Percentiles rank a stretch among this genome's conserved stretches.
Evolutionary conservation across 2,888 invertebrate species (phyloP).

Genomic region (Drosophila meridiana): DNA sequence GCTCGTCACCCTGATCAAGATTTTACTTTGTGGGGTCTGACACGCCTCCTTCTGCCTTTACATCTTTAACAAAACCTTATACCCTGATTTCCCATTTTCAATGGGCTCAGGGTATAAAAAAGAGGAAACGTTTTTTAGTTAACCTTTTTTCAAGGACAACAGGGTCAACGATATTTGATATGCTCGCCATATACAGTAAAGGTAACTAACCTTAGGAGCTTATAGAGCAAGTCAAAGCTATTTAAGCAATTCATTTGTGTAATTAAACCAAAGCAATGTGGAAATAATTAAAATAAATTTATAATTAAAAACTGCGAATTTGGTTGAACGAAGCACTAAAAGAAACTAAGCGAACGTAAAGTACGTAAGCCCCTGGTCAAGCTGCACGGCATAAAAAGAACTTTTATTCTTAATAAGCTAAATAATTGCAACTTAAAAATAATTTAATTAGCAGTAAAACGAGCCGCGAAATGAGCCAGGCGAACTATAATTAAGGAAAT

Average conservation of each 20-base stretch:
- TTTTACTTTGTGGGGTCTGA: no score
- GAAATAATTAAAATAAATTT: constrained; percentile 7
- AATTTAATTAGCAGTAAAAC: background rate
- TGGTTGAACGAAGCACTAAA: background rate
- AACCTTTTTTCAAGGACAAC: background rate
- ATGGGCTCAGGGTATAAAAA: no score
- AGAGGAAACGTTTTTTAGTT: background rate
- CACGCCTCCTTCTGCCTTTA: no score
- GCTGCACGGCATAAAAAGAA: background rate
- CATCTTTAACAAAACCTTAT: no score
- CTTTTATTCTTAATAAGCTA: background rate
- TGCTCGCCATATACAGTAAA: background rate
- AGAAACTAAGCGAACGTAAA: background rate
- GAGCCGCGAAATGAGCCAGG: background rate
- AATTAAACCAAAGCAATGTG: background rate
- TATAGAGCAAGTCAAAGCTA: background rate
- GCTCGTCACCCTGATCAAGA: no score
- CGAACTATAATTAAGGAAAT: background rate
- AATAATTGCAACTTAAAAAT: background rate
- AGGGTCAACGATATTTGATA: background rate
- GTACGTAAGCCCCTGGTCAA: background rate
- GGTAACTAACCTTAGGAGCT: constrained; percentile 1
- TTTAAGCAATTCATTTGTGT: background rate
- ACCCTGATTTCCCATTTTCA: no score
- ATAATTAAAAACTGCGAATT: constrained; percentile 2